Evolutionary conservation across 2,797 vertebrate genomes (phyloP).

Genomic region (Hemibagrus guttatus): DNA sequence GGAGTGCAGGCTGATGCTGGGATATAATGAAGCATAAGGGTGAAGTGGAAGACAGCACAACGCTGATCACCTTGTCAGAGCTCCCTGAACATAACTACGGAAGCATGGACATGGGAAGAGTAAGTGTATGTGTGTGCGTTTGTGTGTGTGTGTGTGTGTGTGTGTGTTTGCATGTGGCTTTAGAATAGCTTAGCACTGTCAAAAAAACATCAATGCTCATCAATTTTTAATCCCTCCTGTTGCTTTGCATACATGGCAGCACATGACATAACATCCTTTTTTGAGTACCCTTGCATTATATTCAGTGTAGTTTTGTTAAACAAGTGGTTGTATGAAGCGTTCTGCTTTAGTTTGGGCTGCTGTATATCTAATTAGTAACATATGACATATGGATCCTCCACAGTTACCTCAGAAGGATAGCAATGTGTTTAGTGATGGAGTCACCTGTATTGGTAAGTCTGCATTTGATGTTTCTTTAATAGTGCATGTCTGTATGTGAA

Average conservation of each 20-base stretch:
- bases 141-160: slow-evolving; percentile 8
- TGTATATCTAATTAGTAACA: slow-evolving; percentile 3
- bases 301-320: not conserved
- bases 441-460: slow-evolving; percentile 71
- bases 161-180: slow-evolving; percentile 20
- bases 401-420: slow-evolving; percentile 57
- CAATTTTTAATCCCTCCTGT: not conserved
- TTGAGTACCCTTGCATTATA: not conserved
- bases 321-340: not conserved
- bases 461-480: not conserved
- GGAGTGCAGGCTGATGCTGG: not conserved
- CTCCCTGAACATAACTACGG: slow-evolving; percentile 64
- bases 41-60: slow-evolving; percentile 61
- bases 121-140: slow-evolving; percentile 4
- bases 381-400: slow-evolving; percentile 36
- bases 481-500: not conserved
- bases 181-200: not conserved
- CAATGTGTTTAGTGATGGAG: slow-evolving; percentile 70
- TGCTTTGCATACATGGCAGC: slow-evolving; percentile 8
- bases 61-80: slow-evolving; percentile 66
- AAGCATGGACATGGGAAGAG: slow-evolving; percentile 54
- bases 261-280: not conserved
- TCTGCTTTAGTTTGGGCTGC: not conserved
- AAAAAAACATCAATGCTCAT: not conserved
- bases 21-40: slow-evolving; percentile 57